Base-by-base conservation (phyloP, 2,113 vertebrate genomes). In the Spea multiplicata region DNA sequence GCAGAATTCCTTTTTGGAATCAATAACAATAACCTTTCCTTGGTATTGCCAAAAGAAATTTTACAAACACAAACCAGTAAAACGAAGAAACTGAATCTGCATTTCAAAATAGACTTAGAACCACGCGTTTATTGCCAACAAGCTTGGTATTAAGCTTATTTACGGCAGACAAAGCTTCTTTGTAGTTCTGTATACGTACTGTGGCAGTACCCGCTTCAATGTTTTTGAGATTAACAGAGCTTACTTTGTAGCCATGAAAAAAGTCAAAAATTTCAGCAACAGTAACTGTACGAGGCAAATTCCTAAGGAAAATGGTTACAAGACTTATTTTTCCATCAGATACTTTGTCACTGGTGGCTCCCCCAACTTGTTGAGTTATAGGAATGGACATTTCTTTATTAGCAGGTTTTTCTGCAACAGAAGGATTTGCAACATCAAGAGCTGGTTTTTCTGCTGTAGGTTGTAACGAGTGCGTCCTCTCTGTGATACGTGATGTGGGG, bases 261-360 rank as follows among this genome's bases (percentile, higher is more conserved):
- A 99, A 99, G 85, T 98, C 96, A 88, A 97, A 90, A 84, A 99
- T 95, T 88, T 99, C 97, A 81, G 96, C 92, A 59, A 88, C 90
- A 84, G 87, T 93, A 76, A 97, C 95, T 86, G 94, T 94, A 83
- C 93, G 92, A 59, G 97, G 97, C 65, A 99, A 87, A 84, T 99
- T 99, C 77, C 92, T 83, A 77, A 99, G 87, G 59, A 93, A 89
- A 76, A 99, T 84, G 14, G 94, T 93, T 78, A 89, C 86, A 46
- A 90, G 92, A 85, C 86, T 86, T 57, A 92, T 81, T 80, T 88
- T 81, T 85, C 86, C 88, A 84, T 86, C 87, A 65, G 89, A 85
- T 48, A 86, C 91, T 72, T 59, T 5, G 59, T 44, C 10, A 86
- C 85, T 4, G 88, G 83, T 30, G 4, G 0, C 14, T 6, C 64